Percentiles rank a stretch among this genome's conserved stretches.
These are phyloP conservation scores for Empidonax traillii DNA, from an alignment of 2,113 vertebrate species.

Conservation along the genomic window DNA sequence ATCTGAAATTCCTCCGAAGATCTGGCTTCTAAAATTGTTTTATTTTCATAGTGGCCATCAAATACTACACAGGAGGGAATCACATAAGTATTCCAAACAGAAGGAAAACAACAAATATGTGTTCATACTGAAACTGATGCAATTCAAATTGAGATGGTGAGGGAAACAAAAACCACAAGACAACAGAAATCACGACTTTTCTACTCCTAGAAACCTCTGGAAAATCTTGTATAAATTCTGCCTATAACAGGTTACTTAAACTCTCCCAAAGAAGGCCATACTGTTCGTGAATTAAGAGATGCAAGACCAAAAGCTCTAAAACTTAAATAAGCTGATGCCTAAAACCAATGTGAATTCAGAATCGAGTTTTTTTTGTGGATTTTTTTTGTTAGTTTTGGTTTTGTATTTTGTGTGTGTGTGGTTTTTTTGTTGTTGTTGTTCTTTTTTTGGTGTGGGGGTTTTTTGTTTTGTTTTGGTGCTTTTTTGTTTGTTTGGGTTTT, in stretches of 20 bases:
- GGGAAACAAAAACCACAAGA: background rate
- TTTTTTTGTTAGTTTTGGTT: background rate
- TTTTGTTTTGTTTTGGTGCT: background rate
- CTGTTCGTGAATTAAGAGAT: background rate
- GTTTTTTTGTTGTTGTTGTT: no score
- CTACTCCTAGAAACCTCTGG: background rate
- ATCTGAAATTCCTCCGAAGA: background rate
- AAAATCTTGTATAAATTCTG: background rate
- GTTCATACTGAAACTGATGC: background rate
- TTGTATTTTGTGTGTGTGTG: no score
- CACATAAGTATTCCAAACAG: background rate
- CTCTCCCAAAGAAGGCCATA: background rate
- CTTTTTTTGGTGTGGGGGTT: background rate
- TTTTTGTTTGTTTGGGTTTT: background rate
- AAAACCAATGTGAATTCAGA: background rate
- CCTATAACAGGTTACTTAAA: background rate
- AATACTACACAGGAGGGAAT: background rate
- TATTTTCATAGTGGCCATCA: background rate
- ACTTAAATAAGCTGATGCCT: background rate
- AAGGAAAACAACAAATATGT: background rate
- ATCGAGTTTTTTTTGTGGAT: background rate
- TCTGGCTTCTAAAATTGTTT: background rate
- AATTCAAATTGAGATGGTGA: background rate
- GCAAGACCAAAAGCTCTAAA: background rate
- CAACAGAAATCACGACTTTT: background rate